phyloP scores from a whole-genome alignment of 1,140 invertebrate genomes.

The Conopomorpha cramerella region DNA sequence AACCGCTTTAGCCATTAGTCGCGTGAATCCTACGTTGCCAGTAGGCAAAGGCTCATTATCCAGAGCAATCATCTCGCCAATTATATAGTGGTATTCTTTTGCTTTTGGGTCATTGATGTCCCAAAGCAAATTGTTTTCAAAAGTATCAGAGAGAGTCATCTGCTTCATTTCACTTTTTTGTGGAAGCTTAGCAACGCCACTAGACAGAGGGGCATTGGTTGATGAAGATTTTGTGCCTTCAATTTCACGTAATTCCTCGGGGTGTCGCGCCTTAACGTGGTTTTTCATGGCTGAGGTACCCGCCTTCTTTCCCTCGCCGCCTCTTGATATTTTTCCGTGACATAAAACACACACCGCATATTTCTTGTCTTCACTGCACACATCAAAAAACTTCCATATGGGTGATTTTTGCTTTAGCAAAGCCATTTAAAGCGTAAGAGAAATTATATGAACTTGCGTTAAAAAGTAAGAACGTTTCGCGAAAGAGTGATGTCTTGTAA shows the following conservation, averaged over 20 bases:
- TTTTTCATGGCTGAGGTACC: conserved; percentile 12
- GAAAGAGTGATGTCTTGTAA: no score
- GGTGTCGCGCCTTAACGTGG: conserved; percentile 12
- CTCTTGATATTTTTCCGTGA: conserved; percentile 8
- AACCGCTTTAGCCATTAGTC: conserved; percentile 10
- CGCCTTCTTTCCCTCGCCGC: conserved; percentile 8
- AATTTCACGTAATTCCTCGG: no score
- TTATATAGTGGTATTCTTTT: conserved; percentile 15
- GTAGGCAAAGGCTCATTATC: conserved; percentile 18
- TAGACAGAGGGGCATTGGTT: conserved; percentile 7
- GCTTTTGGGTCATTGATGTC: conserved; percentile 14
- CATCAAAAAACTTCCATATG: no score
- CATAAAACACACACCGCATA: conserved; percentile 8
- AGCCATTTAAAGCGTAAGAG: no score
- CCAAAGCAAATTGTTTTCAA: conserved; percentile 12
- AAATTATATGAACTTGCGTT: no score
- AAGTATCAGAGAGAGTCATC: conserved; percentile 7
- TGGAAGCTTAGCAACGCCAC: conserved; percentile 5
- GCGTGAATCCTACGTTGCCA: conserved; percentile 11
- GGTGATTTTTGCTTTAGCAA: no score
- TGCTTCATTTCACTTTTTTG: conserved; percentile 4
- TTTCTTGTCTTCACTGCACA: conserved; percentile 9
- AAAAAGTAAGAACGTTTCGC: no score
- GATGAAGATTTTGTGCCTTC: conserved; percentile 4
- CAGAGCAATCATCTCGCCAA: no score